phyloP scores from a whole-genome alignment of 2,797 vertebrate species.

The Macrochelys suwanniensis region DNA sequence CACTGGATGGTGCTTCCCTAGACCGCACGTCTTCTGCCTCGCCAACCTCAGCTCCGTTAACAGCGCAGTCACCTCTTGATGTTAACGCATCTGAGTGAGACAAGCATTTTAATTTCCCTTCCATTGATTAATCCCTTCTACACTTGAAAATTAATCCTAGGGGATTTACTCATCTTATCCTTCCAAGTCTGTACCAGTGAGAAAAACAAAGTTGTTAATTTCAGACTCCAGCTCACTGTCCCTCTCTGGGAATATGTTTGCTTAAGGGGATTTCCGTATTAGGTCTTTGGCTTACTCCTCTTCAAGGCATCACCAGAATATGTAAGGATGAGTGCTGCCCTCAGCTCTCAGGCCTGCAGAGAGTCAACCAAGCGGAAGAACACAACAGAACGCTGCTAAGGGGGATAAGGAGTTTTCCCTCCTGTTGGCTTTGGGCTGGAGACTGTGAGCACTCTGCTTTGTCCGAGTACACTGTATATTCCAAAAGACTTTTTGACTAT shows the following conservation, averaged over 20 bases:
- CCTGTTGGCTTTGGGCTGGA: conserved; percentile 55
- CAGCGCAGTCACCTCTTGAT: neutral
- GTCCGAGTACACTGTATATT: conserved; percentile 62
- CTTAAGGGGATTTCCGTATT: conserved; percentile 53
- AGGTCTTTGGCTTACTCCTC: conserved; percentile 58
- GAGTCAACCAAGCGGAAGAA: conserved; percentile 67
- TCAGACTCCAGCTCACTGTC: conserved; percentile 65
- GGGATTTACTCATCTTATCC: conserved; percentile 61
- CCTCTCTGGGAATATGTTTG: conserved; percentile 73
- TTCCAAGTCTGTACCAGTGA: conserved; percentile 43
- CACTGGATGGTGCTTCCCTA: conserved; percentile 9
- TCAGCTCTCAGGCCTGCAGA: conserved; percentile 72
- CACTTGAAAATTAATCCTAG: conserved; percentile 39
- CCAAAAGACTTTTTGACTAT: conserved; percentile 41
- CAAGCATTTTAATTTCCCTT: conserved; percentile 32
- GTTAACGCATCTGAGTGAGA: neutral
- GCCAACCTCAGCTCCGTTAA: neutral
- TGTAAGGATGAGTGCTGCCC: conserved; percentile 63
- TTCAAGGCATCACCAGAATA: conserved; percentile 66
- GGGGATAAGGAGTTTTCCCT: conserved; percentile 53
- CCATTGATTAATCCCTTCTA: conserved; percentile 17
- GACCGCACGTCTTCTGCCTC: neutral
- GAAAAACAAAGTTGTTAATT: conserved; percentile 71
- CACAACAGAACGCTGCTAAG: neutral
- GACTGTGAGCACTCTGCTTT: conserved; percentile 57